Base-by-base conservation (phyloP, 1,140 invertebrate species). In the Luehdorfia chinensis region DNA sequence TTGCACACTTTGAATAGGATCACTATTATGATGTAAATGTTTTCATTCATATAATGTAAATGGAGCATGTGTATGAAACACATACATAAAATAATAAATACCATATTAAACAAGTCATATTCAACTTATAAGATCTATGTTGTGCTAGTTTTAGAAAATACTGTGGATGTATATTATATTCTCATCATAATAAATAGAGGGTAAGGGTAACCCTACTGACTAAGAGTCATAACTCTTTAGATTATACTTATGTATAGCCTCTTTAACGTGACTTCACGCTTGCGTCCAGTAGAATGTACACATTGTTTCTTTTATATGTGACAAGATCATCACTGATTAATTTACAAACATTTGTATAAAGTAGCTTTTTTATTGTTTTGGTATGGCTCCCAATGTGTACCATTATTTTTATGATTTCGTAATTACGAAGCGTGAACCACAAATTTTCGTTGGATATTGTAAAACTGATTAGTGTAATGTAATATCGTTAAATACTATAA, bases 271-370 rank as follows among this genome's bases (percentile, higher is more conserved):
- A 34, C 50, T 65, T 48, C 69, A 74, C 52, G 74, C 74, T 72
- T 75, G 55, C 72, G 66, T 80, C 72, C 74, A 70, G 43, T 79
- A 69, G 57, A 55, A 23, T 45, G 21, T 47, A 64, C 51, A 68
- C 50, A 2, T 11, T 28, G 27, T 34, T 31, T 45, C 11, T 47
- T 46, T 47, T 28, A 36, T n/a, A 46, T 37, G 14, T 16, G 8
- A 8, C 15, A 36, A 30, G 19, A 36, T 21, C 31, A 44, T 37
- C 32, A 23, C 27, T 13, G 13, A 33, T 46, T 32, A 14, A 47
- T 30, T 31, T 31, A 33, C 34, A 50, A 28, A 49, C 37, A 41
- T 47, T 34, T 25, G 34, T 37, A n/a, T n/a, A n/a, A n/a, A n/a
- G n/a, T n/a, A 37, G 34, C 16, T 37, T 37, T 36, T 37, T 37